Evolutionary conservation across 53 echinoderm and acorn worm genomes (phyloP).

Genomic region (Holothuria leucospilota): DNA sequence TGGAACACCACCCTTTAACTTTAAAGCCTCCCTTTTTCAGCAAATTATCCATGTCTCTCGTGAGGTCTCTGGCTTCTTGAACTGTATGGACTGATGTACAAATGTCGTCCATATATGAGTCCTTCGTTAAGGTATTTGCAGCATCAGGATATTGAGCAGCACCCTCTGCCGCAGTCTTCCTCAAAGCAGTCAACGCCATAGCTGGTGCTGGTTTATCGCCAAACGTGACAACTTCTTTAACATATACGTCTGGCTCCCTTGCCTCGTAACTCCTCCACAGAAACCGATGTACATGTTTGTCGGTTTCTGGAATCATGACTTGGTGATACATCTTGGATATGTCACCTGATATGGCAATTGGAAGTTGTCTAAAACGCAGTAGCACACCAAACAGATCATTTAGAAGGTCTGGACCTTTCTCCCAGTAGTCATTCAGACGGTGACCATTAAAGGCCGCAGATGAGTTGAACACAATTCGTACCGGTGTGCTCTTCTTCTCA

Average conservation of each 20-base stretch:
- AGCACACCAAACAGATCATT: background rate
- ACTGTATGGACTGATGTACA: slow-evolving; percentile 24
- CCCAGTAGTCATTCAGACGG: slow-evolving; percentile 1
- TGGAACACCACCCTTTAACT: slow-evolving; percentile 70
- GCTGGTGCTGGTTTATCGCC: slow-evolving; percentile 63
- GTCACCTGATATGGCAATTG: slow-evolving; percentile 35
- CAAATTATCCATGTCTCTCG: slow-evolving; percentile 31
- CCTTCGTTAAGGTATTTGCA: background rate
- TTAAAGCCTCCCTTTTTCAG: slow-evolving; percentile 59
- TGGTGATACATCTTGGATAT: slow-evolving; percentile 54
- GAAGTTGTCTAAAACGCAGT: background rate
- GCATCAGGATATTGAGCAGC: slow-evolving; percentile 15
- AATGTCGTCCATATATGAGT: slow-evolving; percentile 50
- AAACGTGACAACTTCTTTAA: slow-evolving; percentile 45
- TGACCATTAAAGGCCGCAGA: background rate
- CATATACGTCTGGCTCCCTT: slow-evolving; percentile 43
- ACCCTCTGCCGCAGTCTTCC: slow-evolving; percentile 54
- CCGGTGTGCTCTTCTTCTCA: background rate
- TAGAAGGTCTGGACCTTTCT: background rate
- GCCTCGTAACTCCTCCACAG: slow-evolving; percentile 52
- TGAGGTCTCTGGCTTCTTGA: slow-evolving; percentile 29
- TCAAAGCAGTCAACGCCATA: slow-evolving; percentile 63
- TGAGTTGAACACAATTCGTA: background rate
- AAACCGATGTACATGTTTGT: slow-evolving; percentile 59
- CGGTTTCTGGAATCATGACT: slow-evolving; percentile 41